Evolutionary conservation across 2,113 vertebrate species (phyloP).

Genomic region (Tupaia tana): DNA sequence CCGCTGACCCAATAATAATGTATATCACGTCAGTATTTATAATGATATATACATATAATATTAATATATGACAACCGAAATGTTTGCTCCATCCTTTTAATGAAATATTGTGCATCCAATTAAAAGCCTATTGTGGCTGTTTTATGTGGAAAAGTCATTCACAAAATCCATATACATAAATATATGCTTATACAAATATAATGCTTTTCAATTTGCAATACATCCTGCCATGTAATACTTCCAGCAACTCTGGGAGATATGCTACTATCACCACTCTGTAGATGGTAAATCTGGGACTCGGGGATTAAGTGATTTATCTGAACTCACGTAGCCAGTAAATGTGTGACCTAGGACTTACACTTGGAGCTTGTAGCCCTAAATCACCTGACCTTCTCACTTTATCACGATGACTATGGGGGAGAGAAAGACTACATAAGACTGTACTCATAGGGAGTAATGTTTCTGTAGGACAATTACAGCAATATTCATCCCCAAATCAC

Average conservation of each 20-base stretch:
- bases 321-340: neutral
- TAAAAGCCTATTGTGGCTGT: neutral
- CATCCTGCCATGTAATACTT: neutral
- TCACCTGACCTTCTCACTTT: neutral
- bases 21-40: neutral
- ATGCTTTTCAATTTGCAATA: conserved; percentile 27
- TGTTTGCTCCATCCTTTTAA: neutral
- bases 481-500: neutral
- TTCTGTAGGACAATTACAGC: neutral
- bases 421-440: neutral
- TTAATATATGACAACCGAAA: neutral
- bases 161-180: neutral
- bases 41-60: neutral
- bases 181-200: neutral
- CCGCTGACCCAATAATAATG: neutral
- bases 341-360: neutral
- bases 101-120: neutral
- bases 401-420: neutral
- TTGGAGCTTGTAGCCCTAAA: neutral
- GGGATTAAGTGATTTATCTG: neutral
- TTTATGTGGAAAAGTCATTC: conserved; percentile 3
- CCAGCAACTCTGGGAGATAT: neutral
- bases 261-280: neutral
- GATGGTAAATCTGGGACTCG: neutral
- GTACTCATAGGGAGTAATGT: neutral